Base-by-base conservation (phyloP, 2,113 vertebrate genomes). In the Typhlomys cinereus region DNA sequence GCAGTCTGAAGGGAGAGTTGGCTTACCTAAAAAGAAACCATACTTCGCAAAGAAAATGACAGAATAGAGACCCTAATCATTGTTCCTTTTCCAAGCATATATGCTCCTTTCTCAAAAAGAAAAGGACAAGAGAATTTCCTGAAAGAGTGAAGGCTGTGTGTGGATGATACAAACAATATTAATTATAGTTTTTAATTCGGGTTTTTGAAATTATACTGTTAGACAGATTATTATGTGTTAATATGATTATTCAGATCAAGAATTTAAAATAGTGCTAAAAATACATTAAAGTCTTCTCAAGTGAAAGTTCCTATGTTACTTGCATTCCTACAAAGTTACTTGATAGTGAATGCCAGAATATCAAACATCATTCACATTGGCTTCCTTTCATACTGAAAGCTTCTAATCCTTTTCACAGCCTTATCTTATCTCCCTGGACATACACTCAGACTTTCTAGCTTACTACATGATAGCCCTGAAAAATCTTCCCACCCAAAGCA, bases 71-170 rank as follows among this genome's bases (percentile, higher is more conserved):
- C n/a, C 25, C 61, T 94, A 82, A 94, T 74, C 31, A 90, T 34
- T 12, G 21, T 7, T 79, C 94, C 29, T 41, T 93, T 94, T 92
- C 79, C 90, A 90, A 95, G 92, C 82, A 92, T 48, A n/a, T 67
- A 54, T 90, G 71, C 34, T 4, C 89, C 81, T 89, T 64, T 31
- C 91, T 7, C 20, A 67, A 92, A 86, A 93, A 83, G 25, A 41
- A 64, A 92, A 59, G 46, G 25, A 36, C 10, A 21, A 78, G 3
- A 23, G 31, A 36, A 0, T 81, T 75, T 78, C 64, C 88, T 74
- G 39, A 86, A 89, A 90, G 52, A 93, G 93, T 36, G 78, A 81
- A 94, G 31, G 31, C 66, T 69, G 48, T 52, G 12, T 66, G 13
- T 66, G 31, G 84, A 94, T 90, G 36, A 86, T 29, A 59, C 23